Evolutionary conservation across 2,888 invertebrate species (phyloP), one percentile per base, ranked within the genome.

Genomic region (Ischnura elegans): DNA sequence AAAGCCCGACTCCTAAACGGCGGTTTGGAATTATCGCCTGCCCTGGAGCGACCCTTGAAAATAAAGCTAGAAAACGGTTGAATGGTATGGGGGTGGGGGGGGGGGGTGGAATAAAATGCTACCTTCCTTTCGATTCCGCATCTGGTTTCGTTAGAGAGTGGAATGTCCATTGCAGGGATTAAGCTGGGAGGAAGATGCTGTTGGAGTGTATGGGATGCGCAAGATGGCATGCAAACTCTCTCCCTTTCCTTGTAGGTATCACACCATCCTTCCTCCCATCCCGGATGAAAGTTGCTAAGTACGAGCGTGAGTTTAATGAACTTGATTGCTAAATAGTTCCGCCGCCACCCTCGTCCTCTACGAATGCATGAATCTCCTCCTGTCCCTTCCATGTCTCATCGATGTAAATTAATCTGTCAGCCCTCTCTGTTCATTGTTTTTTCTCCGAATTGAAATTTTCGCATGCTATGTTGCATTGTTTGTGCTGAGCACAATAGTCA

Each of bases 251-350:
- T 36, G 76, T 36, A 76, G 10, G 36, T 51, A 51, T 8, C 19
- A 13, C 61, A 8, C 61, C n/a, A 29, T 45, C 42, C n/a, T 43
- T 61, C 43, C 61, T 55, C 46, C 55, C 61, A 42, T 90, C 45
- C 43, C 90, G 61, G 90, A 90, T 61, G 90, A 90, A 90, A 90
- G 90, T 90, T 66, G 61, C 61, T 45, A 90, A 90, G 61, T 61
- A 42, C 66, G 36, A 51, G n/a, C n/a, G 45, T 13, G 90, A 90
- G 90, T 90, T 90, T 61, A 90, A 61, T 61, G 90, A 90, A 90
- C 90, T 45, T 90, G 90, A 90, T 90, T 90, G 90, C 61, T 66
- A 36, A 76, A 13, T 76, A 76, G 76, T 36, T 42, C 61, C 61
- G 19, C 61, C 21, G 43, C 25, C 21, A 45, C 61, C 42, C 61